A percentile compares a stretch with the other conserved stretches of the same genome.
Evolutionary conservation across 2,888 invertebrate genomes (phyloP).

Genomic region (Bombylius major): DNA sequence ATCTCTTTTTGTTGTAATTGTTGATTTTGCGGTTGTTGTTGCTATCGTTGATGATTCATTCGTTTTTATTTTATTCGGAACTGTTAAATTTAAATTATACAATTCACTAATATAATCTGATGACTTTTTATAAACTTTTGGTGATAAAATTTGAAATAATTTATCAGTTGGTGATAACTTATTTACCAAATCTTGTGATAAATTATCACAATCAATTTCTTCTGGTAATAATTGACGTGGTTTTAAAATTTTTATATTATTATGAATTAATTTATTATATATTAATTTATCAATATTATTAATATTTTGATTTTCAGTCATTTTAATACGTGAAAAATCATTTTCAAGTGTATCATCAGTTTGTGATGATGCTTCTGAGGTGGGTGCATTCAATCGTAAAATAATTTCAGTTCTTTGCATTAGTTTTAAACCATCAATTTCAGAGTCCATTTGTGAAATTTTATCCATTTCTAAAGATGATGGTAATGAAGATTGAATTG

Average conservation of each 20-base stretch:
- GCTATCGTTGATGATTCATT: neutral
- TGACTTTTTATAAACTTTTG: conserved; percentile 30
- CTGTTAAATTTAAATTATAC: conserved; percentile 32
- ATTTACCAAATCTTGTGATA: conserved; percentile 49
- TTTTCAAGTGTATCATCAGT: conserved; percentile 38
- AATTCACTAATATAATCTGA: conserved; percentile 33
- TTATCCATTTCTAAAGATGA: conserved; percentile 10
- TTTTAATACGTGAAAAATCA: conserved; percentile 22
- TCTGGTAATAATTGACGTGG: conserved; percentile 46
- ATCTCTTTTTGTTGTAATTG: conserved; percentile 29
- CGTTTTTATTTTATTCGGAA: conserved; percentile 7
- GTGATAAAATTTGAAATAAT: conserved; percentile 45
- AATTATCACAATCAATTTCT: conserved; percentile 66
- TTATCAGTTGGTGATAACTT: conserved; percentile 50
- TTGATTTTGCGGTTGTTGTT: conserved; percentile 15
- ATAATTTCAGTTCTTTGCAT: conserved; percentile 52
- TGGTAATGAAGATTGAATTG: neutral
- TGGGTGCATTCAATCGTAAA: conserved; percentile 46
- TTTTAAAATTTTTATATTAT: neutral
- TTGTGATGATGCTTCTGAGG: conserved; percentile 48
- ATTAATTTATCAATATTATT: neutral
- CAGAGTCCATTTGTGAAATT: conserved; percentile 21
- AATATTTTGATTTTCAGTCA: conserved; percentile 16
- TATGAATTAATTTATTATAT: neutral
- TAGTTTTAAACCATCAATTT: conserved; percentile 38